These are phyloP conservation scores for Telenomus remus DNA, from an alignment of 1,140 invertebrate species.

Conservation along the genomic window DNA sequence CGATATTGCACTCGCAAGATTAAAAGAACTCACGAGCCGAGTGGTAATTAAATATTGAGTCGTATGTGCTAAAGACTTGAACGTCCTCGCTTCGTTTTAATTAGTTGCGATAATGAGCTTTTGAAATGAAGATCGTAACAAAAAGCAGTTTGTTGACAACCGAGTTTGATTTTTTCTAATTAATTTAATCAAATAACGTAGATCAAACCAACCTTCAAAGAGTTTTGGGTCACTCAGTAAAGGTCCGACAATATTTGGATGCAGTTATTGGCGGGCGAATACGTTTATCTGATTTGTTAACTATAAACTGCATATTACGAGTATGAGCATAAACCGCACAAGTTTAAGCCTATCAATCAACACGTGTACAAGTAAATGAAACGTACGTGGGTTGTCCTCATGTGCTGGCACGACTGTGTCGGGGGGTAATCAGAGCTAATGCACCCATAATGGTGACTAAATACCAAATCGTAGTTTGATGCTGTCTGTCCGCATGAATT, in stretches of 20 bases:
- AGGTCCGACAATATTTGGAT: conserved; percentile 7
- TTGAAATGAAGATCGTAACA: conserved; percentile 5
- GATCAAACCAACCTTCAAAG: no score
- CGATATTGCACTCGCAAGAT: conserved; percentile 46
- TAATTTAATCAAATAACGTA: no score
- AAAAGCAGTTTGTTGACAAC: background rate
- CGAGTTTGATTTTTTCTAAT: no score
- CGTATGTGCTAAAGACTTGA: conserved; percentile 27
- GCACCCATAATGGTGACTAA: conserved; percentile 74
- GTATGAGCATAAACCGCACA: conserved; percentile 27
- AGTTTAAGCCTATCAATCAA: conserved; percentile 49
- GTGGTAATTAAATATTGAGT: conserved; percentile 57
- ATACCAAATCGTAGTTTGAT: conserved; percentile 73
- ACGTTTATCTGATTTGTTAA: conserved; percentile 32
- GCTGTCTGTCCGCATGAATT: conserved; percentile 57
- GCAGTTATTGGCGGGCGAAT: conserved; percentile 15
- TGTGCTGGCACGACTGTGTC: conserved; percentile 43
- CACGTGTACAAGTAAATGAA: conserved; percentile 53
- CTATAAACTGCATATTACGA: conserved; percentile 35
- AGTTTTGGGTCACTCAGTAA: no score
- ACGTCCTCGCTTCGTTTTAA: conserved; percentile 17
- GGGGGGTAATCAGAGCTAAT: conserved; percentile 71
- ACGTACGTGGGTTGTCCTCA: conserved; percentile 57
- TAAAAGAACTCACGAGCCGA: conserved; percentile 49
- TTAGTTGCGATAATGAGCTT: conserved; percentile 5